A percentile compares a stretch with the other conserved stretches of the same genome.
Conservation (phyloP, 2,888 invertebrate genomes). For the Julus scanicus region DNA sequence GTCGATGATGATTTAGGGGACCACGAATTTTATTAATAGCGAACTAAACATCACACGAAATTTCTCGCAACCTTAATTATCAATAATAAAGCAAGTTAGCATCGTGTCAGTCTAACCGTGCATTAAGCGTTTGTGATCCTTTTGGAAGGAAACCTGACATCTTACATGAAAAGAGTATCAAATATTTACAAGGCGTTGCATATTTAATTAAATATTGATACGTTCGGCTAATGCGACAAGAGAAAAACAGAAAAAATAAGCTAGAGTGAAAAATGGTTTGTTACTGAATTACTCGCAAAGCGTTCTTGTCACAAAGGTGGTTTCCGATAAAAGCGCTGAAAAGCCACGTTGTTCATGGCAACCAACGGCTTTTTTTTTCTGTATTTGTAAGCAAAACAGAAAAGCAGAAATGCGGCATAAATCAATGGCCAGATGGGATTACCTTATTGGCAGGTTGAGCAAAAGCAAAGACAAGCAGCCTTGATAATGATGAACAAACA, state of each 20-base stretch:
- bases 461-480: not conserved
- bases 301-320: slow-evolving; percentile 13
- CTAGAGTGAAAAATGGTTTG: not conserved
- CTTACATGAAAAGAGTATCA: not conserved
- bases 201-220: slow-evolving; percentile 9
- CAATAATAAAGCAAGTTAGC: not conserved
- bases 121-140: not conserved
- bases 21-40: not conserved
- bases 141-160: slow-evolving; percentile 18
- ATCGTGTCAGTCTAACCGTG: not conserved
- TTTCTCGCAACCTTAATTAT: not conserved
- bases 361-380: not conserved
- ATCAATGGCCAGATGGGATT: slow-evolving; percentile 4
- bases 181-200: not conserved
- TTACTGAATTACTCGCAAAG: not conserved
- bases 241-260: not conserved
- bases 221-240: not conserved
- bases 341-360: not conserved
- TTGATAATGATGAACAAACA: not conserved
- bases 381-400: not conserved
- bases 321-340: not conserved
- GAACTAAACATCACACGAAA: not conserved
- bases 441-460: not conserved
- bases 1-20: not conserved
- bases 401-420: not conserved